Conservation (phyloP, 1,140 invertebrate genomes). For the Bombyx mandarina region DNA sequence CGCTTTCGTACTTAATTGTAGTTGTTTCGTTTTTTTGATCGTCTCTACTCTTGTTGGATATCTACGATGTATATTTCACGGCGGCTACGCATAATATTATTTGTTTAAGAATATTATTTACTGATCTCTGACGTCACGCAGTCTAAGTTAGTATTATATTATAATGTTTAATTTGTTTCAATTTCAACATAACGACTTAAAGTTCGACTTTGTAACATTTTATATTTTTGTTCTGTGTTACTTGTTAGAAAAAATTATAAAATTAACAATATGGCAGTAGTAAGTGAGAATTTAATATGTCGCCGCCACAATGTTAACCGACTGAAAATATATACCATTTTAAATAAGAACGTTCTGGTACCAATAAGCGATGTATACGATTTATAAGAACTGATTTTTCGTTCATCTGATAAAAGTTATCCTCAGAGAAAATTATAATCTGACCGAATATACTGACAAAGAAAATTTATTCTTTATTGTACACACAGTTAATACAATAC, state of each 20-base stretch:
- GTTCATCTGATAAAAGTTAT: too few species aligned
- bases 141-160: background rate
- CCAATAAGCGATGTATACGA: constrained; percentile 50
- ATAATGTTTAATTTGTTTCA: background rate
- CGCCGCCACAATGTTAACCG: constrained; percentile 25
- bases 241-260: too few species aligned
- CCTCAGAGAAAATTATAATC: too few species aligned
- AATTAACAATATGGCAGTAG: too few species aligned
- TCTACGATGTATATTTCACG: background rate
- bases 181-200: background rate
- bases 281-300: background rate
- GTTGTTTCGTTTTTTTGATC: constrained; percentile 22
- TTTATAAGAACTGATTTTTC: constrained; percentile 7
- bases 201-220: too few species aligned
- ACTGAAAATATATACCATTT: constrained; percentile 28
- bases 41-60: constrained; percentile 22
- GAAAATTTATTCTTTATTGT: too few species aligned
- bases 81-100: constrained; percentile 1
- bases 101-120: too few species aligned
- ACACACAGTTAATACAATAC: too few species aligned
- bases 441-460: too few species aligned
- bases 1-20: constrained; percentile 48
- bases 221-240: too few species aligned
- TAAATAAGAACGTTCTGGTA: constrained; percentile 9
- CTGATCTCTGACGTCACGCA: too few species aligned